Evolutionary conservation across 2,797 vertebrate genomes (phyloP).

Genomic region (Scolopax bukidnonensis): DNA sequence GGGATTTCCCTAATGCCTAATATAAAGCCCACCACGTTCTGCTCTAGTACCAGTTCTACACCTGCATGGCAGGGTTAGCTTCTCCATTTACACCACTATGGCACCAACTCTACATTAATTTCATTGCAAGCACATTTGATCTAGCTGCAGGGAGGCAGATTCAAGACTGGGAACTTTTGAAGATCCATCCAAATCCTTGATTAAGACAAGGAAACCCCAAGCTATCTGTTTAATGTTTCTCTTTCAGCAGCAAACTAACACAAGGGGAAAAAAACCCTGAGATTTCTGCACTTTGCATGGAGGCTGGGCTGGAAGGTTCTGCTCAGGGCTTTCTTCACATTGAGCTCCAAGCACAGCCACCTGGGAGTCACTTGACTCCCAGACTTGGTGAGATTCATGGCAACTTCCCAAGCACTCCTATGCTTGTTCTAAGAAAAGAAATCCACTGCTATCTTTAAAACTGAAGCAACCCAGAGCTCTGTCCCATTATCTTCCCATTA

Average conservation of each 20-base stretch:
- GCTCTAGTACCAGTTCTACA: not conserved
- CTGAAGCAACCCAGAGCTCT: not conserved
- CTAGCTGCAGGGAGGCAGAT: not conserved
- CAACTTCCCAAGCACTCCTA: constrained; percentile 10
- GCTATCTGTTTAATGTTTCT: not conserved
- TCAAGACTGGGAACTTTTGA: not conserved
- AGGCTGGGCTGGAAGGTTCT: not conserved
- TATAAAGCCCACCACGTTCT: not conserved
- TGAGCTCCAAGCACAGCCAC: not conserved
- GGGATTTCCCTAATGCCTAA: not conserved
- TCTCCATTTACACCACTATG: not conserved
- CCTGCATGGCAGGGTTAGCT: not conserved
- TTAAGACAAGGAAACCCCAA: not conserved
- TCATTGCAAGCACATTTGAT: not conserved
- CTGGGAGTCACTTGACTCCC: not conserved
- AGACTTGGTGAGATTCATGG: not conserved
- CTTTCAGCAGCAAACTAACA: constrained; percentile 22
- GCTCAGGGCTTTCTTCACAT: not conserved
- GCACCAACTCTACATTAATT: not conserved
- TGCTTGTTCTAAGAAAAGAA: not conserved
- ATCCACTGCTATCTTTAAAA: constrained; percentile 17
- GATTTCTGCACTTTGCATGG: not conserved
- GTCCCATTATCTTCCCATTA: not conserved
- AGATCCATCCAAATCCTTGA: not conserved
- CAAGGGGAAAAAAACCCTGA: rapidly evolving